Base-by-base conservation (phyloP, 2,888 invertebrate genomes). In the Chloroclysta siterata region DNA sequence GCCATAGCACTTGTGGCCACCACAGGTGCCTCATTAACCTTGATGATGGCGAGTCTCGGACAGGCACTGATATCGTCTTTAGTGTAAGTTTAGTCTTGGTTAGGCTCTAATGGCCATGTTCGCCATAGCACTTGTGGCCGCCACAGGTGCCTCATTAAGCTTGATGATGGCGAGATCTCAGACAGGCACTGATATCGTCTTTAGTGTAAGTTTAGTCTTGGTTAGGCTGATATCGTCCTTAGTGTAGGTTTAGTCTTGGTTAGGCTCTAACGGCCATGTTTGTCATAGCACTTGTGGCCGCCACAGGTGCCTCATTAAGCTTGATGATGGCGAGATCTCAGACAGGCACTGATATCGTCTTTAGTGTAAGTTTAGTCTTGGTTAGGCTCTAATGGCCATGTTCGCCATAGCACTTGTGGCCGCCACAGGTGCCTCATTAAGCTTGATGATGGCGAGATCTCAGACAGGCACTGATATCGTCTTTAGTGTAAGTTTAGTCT, bases 181-280 rank as follows among this genome's bases (percentile, higher is more conserved):
- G 13, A 94, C 71, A 0, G 97, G 96, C 0, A 95, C 94, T 0
- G 95, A 86, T 29, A 98, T 93, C 52, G 28, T 29, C 28, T 29
- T 29, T 29, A 29, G 28, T 5, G 28, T 29, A 29, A 29, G 28
- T 29, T 29, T 29, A 5, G 28, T 29, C 28, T 29, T n/a, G n/a
- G n/a, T n/a, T n/a, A n/a, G n/a, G 22, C 22, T 2, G 8, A 33
- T 0, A 33, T 33, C 33, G 33, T 5, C 33, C 8, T 33, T 6
- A 2, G 33, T 0, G 33, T 33, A 33, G 5, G 33, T 33, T 33
- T 33, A 5, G 33, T 33, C 33, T 33, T 33, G 5, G 8, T 33
- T 33, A 8, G 33, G 33, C 33, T 33, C 0, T 33, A 33, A 33
- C 5, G 3, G 33, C 33, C 33, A 33, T 33, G 5, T 7, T 33